Evolutionary conservation across 1,140 invertebrate genomes (phyloP), one percentile per base, ranked within the genome.

Genomic region (Drosophila mayri): DNA sequence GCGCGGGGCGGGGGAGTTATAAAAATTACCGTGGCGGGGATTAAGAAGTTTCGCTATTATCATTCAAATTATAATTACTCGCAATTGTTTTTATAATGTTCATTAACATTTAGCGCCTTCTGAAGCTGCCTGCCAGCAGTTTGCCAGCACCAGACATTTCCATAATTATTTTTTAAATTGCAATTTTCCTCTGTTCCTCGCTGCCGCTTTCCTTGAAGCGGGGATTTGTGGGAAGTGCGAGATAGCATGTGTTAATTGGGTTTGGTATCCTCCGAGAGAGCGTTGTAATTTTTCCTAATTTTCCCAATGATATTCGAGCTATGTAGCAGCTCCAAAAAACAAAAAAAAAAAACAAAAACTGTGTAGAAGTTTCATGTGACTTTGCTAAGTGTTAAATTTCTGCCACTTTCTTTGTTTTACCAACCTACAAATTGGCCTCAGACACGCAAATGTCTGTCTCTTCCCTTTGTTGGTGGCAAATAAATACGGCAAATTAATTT

Each of bases 31-130:
- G 84, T 81, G 60, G 84, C 85, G 84, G 81, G 85, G 81, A 88
- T 90, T 88, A 88, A 90, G 85, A 88, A 88, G 85, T 88, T 88
- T 81, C 78, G 81, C 85, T 90, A 88, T 88, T 88, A 88, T 90
- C 85, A 88, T 88, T 90, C 85, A 88, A 88, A 88, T 88, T 88
- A 88, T 88, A 88, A 88, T 88, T 88, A 88, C 85, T 90, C 77
- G 85, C 85, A 88, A 88, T 88, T 88, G 85, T 88, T 88, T 88
- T 88, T 81, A 75, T 90, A 88, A 88, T 88, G 85, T 90, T 88
- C 85, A 88, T 88, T 88, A 88, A 85, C 84, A 85, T 88, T 88
- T 88, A 88, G 85, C 85, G 85, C 78, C 85, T 88, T 85, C 75
- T 66, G 81, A 76, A 88, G 49, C 40, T 76, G 79, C 63, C 80